These are phyloP conservation scores for Drosophila funebris DNA, from an alignment of 1,140 invertebrate species.

Conservation along the genomic window DNA sequence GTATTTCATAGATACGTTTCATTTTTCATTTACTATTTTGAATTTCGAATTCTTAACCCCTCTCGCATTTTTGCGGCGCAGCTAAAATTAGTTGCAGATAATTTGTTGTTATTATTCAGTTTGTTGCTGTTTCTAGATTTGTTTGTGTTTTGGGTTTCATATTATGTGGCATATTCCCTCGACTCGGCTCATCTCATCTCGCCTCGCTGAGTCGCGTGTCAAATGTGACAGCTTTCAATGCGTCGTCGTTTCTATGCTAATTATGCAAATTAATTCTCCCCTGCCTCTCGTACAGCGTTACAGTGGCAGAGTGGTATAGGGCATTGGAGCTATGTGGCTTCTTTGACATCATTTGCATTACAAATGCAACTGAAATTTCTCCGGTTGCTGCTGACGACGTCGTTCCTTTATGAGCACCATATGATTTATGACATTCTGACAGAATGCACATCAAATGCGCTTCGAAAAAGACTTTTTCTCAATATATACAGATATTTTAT, in stretches of 20 bases:
- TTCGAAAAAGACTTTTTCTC: slow-evolving; percentile 24
- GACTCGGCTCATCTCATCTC: not conserved
- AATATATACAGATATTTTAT: slow-evolving; percentile 8
- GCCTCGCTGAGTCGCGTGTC: slow-evolving; percentile 46
- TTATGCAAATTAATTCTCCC: slow-evolving; percentile 65
- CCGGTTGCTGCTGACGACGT: slow-evolving; percentile 19
- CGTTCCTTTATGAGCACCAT: slow-evolving; percentile 18
- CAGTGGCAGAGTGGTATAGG: not conserved
- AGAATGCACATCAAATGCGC: slow-evolving; percentile 36
- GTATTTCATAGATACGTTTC: slow-evolving; percentile 38
- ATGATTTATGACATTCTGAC: slow-evolving; percentile 66
- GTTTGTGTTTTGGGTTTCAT: slow-evolving; percentile 35
- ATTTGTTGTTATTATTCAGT: slow-evolving; percentile 54
- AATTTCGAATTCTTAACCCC: slow-evolving; percentile 34
- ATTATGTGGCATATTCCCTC: slow-evolving; percentile 3
- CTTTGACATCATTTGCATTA: slow-evolving; percentile 61
- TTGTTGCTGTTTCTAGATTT: not conserved
- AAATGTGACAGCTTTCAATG: slow-evolving; percentile 75
- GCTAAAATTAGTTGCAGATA: slow-evolving; percentile 69
- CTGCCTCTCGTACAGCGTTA: not conserved
- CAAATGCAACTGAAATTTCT: slow-evolving; percentile 50
- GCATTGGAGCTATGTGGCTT: slow-evolving; percentile 18
- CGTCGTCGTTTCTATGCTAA: slow-evolving; percentile 62
- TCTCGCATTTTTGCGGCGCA: not conserved
- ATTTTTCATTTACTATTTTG: slow-evolving; percentile 31